Evolutionary conservation across 2,797 vertebrate species (phyloP), one percentile per base, ranked within the genome.

Genomic region (Pseudochaenichthys georgianus): DNA sequence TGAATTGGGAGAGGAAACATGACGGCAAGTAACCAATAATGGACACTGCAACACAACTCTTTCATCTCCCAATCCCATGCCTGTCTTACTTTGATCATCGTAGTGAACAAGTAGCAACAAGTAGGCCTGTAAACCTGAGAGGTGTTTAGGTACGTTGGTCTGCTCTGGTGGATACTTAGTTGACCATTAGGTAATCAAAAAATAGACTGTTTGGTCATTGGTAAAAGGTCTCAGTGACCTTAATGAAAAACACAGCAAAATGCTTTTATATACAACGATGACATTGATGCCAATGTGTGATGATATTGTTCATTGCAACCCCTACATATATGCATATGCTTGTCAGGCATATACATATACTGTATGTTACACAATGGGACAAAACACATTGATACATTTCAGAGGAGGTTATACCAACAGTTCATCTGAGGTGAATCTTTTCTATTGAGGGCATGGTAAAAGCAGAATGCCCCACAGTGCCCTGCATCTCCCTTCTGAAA

Each of bases 401-500:
- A 61, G 9, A 4, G 55, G 58, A 81, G 51, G 69, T 71, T 70
- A 84, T 38, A 46, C 3, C 4, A 3, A 38, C 8, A 45, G 85
- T 80, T 89, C 77, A 82, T 53, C 13, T 73, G 60, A 85, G 85
- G 80, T 78, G 71, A 88, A 61, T 11, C n/a, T 71, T 59, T 75
- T 15, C 47, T 69, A 55, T 60, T 68, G 64, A 60, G 42, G 46
- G 17, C 46, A 53, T n/a, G 41, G 75, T 80, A 69, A 73, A 80
- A 81, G 62, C 83, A 74, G 70, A 7, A 13, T 77, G 82, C 62
- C 89, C n/a, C 9, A 13, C 66, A 67, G 52, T 77, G 64, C 67
- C 81, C 68, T 78, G 87, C 86, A 87, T 86, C 91, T 91, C 84
- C 89, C 78, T 90, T 82, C 83, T 91, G 91, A 92, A 84, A 73